phyloP scores from a whole-genome alignment of 2,888 invertebrate species.

The Nineta flava region DNA sequence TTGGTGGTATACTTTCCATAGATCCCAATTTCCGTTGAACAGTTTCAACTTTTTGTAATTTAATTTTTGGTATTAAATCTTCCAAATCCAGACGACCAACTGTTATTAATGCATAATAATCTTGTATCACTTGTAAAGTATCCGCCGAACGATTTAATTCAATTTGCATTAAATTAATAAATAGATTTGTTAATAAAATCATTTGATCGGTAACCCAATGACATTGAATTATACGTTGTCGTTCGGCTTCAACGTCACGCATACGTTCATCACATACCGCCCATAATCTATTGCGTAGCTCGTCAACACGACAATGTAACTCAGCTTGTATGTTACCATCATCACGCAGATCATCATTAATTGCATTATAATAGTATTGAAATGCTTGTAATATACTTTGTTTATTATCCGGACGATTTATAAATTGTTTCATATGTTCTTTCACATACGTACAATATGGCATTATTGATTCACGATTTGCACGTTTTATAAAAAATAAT shows the following conservation, averaged over 20 bases:
- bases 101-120: constrained; percentile 28
- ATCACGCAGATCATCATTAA: constrained; percentile 39
- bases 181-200: constrained; percentile 35
- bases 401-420: constrained; percentile 38
- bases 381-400: constrained; percentile 38
- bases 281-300: constrained; percentile 34
- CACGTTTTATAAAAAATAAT: constrained; percentile 37
- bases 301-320: constrained; percentile 38
- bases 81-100: constrained; percentile 5
- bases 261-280: constrained; percentile 40
- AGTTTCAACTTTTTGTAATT: neutral
- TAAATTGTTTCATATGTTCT: constrained; percentile 36
- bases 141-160: constrained; percentile 40
- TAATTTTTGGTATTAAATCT: neutral
- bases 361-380: constrained; percentile 40
- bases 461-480: constrained; percentile 34
- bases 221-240: constrained; percentile 32
- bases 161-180: constrained; percentile 38
- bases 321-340: constrained; percentile 42
- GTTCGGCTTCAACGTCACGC: constrained; percentile 34
- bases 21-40: no score
- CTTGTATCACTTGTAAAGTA: constrained; percentile 26
- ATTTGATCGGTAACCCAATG: constrained; percentile 41
- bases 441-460: constrained; percentile 38
- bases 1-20: no score